Evolutionary conservation across 1,140 invertebrate species (phyloP), one percentile per base, ranked within the genome.

Genomic region (Anastrepha ludens): DNA sequence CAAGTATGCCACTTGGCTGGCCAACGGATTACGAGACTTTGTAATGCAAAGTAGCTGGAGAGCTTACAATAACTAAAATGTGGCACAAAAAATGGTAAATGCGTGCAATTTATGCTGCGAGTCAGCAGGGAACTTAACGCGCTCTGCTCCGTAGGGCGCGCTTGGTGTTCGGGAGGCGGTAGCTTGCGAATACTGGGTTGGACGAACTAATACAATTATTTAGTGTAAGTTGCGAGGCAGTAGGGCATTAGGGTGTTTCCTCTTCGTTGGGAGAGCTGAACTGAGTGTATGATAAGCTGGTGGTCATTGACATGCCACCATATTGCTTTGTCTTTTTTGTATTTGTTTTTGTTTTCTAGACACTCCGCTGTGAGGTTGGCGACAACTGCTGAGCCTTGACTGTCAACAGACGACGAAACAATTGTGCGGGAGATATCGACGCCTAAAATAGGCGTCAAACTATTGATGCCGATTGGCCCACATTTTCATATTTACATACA

Each of bases 251-350:
- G 20, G 5, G 64, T 1, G 41, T 44, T 44, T 41, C 39, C 13
- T 70, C 39, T 44, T 70, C 41, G 65, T 70, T 41, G 29, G 5
- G 41, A 47, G 29, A 41, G 11, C 3, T 70, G 11, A 17, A 29
- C 29, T 29, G 29, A 29, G 29, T 29, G 29, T 29, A 29, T 29
- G 29, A 1, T 29, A 1, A 44, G 13, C 67, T 70, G 41, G 39
- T 70, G 67, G 67, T 47, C 41, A 70, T 70, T 70, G 67, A 70
- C 67, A 47, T 70, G 64, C 9, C 29, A 70, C 39, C 9, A 55
- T 55, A 55, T 29, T 55, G 39, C 15, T 70, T 70, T 15, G 65
- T 29, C 0, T 55, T 55, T 5, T 55, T 55, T 5, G 5, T 55
- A 9, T 55, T 55, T 9, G 9, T 70, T 13, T 44, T 2, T 2